Evolutionary conservation across 2,888 invertebrate species (phyloP).

Genomic region (Ophion slaviceki): DNA sequence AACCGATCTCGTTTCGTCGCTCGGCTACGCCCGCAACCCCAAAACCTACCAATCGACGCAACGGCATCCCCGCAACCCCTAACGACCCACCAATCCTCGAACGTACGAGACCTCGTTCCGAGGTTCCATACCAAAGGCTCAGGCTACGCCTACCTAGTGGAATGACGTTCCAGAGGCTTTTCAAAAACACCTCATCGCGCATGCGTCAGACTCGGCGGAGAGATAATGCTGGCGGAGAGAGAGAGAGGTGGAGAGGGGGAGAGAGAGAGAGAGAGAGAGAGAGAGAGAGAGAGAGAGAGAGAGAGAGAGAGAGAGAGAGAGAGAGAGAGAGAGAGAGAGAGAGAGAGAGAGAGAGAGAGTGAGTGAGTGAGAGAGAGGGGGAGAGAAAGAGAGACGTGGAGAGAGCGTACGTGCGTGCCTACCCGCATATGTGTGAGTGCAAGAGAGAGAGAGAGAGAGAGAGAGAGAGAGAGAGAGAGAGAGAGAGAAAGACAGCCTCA

Average conservation of each 20-base stretch:
- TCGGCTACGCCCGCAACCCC: slow-evolving; percentile 64
- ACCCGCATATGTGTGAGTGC: background rate
- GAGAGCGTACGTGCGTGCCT: background rate
- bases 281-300: no score
- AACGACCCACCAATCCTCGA: slow-evolving; percentile 61
- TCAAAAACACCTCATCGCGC: slow-evolving; percentile 44
- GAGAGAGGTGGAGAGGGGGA: no score
- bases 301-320: no score
- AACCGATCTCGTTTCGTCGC: background rate
- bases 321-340: background rate
- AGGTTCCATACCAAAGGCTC: background rate
- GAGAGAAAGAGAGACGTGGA: background rate
- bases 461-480: no score
- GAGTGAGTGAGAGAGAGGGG: background rate
- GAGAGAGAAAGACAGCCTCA: slow-evolving; percentile 16
- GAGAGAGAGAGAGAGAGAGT: background rate
- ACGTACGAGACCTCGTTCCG: slow-evolving; percentile 21
- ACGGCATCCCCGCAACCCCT: slow-evolving; percentile 40
- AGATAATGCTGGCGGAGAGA: background rate
- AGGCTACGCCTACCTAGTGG: slow-evolving; percentile 53
- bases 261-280: no score
- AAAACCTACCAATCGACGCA: slow-evolving; percentile 52
- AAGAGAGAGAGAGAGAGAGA: background rate
- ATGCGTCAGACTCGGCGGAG: slow-evolving; percentile 33
- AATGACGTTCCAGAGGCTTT: slow-evolving; percentile 25